Conservation (phyloP, 2,797 vertebrate genomes). For the Rachycentron canadum region DNA sequence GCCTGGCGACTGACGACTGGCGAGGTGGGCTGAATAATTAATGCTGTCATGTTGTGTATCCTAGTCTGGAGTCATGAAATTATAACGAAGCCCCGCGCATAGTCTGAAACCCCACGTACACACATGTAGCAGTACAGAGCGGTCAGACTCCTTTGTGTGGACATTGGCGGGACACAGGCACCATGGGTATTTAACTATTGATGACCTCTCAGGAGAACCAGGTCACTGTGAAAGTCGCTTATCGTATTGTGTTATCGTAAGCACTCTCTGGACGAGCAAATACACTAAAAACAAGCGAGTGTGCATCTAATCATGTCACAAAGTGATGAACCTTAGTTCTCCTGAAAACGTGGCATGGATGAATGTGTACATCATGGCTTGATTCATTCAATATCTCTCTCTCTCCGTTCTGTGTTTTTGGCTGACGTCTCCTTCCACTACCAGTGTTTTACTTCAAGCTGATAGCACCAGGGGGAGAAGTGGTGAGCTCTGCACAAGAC, state of each 20-base stretch:
- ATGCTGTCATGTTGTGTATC: conserved; percentile 79
- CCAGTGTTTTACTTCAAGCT: conserved; percentile 54
- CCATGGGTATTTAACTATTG: conserved; percentile 81
- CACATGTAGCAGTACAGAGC: not conserved
- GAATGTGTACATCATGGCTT: not conserved
- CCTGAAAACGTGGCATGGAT: conserved; percentile 20
- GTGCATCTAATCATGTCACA: conserved; percentile 8
- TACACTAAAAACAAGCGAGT: not conserved
- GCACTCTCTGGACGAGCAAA: not conserved
- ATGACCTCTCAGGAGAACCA: conserved; percentile 68
- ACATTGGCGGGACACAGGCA: conserved; percentile 50
- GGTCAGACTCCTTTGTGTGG: conserved; percentile 54
- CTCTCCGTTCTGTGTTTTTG: conserved; percentile 21
- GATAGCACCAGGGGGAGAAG: conserved; percentile 76
- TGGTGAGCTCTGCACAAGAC: conserved; percentile 71
- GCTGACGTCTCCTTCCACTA: conserved; percentile 40
- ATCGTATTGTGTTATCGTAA: conserved; percentile 25
- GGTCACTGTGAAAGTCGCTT: conserved; percentile 46
- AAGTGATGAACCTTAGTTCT: not conserved
- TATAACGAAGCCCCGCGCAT: conserved; percentile 71
- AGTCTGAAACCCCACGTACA: not conserved
- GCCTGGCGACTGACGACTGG: conserved; percentile 76
- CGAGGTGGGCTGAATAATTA: conserved; percentile 81
- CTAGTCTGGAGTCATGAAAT: conserved; percentile 79
- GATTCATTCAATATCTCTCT: conserved; percentile 32